Base-by-base conservation (phyloP, 2,113 vertebrate genomes). In the Hemichromis elongatus region DNA sequence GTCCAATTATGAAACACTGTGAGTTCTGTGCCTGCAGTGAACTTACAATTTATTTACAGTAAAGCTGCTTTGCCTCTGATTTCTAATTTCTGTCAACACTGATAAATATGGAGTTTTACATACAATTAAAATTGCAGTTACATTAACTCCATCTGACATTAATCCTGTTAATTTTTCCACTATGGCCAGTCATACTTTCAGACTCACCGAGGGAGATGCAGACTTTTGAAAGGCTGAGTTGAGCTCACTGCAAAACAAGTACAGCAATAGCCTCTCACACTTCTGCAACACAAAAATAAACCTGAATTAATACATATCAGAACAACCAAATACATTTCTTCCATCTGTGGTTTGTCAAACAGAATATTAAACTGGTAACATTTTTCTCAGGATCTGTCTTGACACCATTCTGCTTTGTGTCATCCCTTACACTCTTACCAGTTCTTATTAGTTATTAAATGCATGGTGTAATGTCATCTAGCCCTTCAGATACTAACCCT, bases 201-300 rank as follows among this genome's bases (percentile, higher is more conserved):
- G 33, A 92, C 97, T 97, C 94, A 98, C 97, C 95, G 95, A 68
- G 1, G 97, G 96, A 84, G 97, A 96, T 37, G 94, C 95, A 0
- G 96, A 94, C 13, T 97, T 96, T 1, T 96, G 95, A 88, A 97
- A 97, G 1, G 96, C 96, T 55, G 97, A 95, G 84, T 97, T 97
- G 89, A 96, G 96, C 26, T 94, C 95, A n/a, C 95, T 96, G 95
- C 97, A 98, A 94, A 96, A 96, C 89, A 98, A 91, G 40, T 95
- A 96, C 86, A 98, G 95, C 50, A 97, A 78, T 93, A 98, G 93
- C 91, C 97, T 96, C 89, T 98, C 97, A 86, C 97, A 98, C 82
- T 96, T 98, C 97, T 98, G 96, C 55, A 83, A 11, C 4, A 83
- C 28, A 80, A 75, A 81, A 80, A 2, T 3, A 75, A 33, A 70